Evolutionary conservation across 2,797 vertebrate genomes (phyloP).

Genomic region (Crypturellus tataupa): DNA sequence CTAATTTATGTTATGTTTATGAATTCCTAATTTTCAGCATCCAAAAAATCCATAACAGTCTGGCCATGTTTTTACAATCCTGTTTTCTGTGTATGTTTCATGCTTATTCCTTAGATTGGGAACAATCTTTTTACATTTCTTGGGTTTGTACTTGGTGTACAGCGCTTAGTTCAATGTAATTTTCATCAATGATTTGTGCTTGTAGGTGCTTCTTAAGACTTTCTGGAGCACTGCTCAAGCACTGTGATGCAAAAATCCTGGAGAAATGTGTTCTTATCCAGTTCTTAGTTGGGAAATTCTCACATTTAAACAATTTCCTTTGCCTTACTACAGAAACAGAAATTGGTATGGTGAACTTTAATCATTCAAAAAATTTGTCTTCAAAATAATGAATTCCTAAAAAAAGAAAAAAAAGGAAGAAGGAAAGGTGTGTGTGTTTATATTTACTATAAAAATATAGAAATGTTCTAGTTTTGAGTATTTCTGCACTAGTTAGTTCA

Average conservation of each 20-base stretch:
- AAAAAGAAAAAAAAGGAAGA: too few species aligned
- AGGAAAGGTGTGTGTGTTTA: background rate
- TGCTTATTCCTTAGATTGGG: background rate
- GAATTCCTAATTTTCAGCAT: background rate
- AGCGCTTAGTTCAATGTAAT: background rate
- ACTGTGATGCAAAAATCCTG: too few species aligned
- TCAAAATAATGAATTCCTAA: too few species aligned
- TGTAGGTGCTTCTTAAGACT: too few species aligned
- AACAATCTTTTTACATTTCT: background rate
- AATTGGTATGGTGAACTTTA: too few species aligned
- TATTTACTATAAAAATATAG: too few species aligned
- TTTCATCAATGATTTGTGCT: background rate
- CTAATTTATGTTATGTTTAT: background rate
- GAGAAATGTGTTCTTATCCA: too few species aligned
- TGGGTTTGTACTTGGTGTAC: background rate
- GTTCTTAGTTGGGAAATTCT: too few species aligned
- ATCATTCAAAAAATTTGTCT: too few species aligned
- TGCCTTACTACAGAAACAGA: too few species aligned
- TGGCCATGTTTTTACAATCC: background rate
- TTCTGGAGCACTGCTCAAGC: too few species aligned
- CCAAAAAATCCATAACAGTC: background rate
- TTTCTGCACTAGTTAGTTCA: background rate
- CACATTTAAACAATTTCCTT: too few species aligned
- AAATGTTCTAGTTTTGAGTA: background rate
- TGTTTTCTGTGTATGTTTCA: background rate